Conservation (phyloP, 1,140 invertebrate species). For the Drosophila subpulchrella region DNA sequence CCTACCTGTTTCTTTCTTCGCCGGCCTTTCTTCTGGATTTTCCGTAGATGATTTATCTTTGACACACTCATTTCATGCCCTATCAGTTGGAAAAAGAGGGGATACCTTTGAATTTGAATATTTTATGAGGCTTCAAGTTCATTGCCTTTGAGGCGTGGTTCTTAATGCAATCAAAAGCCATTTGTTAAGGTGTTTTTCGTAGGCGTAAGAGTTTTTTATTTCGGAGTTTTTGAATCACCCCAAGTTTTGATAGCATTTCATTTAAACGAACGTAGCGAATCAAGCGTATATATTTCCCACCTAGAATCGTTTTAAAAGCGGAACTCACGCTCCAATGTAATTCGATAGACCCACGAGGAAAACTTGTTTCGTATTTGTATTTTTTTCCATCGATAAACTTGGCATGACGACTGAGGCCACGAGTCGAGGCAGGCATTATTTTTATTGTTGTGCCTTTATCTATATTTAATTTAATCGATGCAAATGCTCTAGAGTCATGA, state of each 20-base stretch:
- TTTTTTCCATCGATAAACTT: conserved; percentile 47
- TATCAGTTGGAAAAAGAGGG: conserved; percentile 43
- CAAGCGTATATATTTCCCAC: conserved; percentile 29
- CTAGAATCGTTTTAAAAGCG: conserved; percentile 55
- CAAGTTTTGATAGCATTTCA: conserved; percentile 36
- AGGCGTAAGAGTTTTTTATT: conserved; percentile 35
- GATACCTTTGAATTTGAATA: conserved; percentile 62
- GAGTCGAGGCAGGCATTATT: conserved; percentile 53
- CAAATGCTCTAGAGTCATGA: conserved; percentile 44
- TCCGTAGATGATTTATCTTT: conserved; percentile 69
- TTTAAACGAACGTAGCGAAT: conserved; percentile 52
- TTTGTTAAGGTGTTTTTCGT: conserved; percentile 47
- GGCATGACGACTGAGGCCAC: conserved; percentile 62
- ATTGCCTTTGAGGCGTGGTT: conserved; percentile 51
- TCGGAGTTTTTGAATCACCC: not conserved
- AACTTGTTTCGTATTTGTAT: conserved; percentile 50
- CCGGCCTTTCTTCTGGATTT: conserved; percentile 1
- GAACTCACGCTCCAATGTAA: conserved; percentile 63
- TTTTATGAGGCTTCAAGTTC: conserved; percentile 52
- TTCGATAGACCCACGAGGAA: conserved; percentile 53
- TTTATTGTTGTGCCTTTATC: conserved; percentile 31
- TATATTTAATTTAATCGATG: conserved; percentile 58
- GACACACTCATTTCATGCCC: conserved; percentile 66
- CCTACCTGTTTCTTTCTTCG: conserved; percentile 40
- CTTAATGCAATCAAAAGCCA: conserved; percentile 42